Base-by-base conservation (phyloP, 2,888 invertebrate genomes). In the Thalpophila matura region DNA sequence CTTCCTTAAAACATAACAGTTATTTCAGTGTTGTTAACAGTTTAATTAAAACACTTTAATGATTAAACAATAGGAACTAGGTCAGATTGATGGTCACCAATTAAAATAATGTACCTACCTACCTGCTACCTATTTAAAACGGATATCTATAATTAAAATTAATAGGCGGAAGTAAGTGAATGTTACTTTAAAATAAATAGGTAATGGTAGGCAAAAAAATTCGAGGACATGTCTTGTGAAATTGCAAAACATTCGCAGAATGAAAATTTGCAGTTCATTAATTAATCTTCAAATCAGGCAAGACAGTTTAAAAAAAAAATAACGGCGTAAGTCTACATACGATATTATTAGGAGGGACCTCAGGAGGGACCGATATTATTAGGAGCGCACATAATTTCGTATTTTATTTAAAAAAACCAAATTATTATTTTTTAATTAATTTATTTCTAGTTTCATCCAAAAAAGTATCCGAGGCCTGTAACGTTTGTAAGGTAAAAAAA, bases 111-210 rank as follows among this genome's bases (percentile, higher is more conserved):
- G 14, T n/a, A n/a, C n/a, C n/a, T n/a, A n/a, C n/a, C n/a, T n/a
- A n/a, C n/a, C n/a, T n/a, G n/a, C n/a, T n/a, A n/a, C n/a, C n/a
- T n/a, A n/a, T n/a, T n/a, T 61, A 43, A 31, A 54, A 33, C 47
- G 62, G 37, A 69, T 54, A 16, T 18, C 31, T 38, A 38, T 24
- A 3, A 38, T 65, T 67, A 50, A 45, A 65, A 31, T 50, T 67
- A 58, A 58, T 58, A 38, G 67, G 18, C 59, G 64, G 64, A 65
- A 45, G 43, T 45, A 45, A 45, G 50, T 43, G 37, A 65, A 65
- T 38, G 59, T 45, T 37, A 37, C 7, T 6, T 42, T 42, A 27
- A 53, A 68, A 66, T 26, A 47, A 31, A 58, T 45, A 35, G 38
- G 31, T 18, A 67, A 33, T 31, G 24, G 12, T 49, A 18, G 14